Evolutionary conservation across 1,140 invertebrate genomes (phyloP), one percentile per base, ranked within the genome.

Genomic region (Oscheius sp.): DNA sequence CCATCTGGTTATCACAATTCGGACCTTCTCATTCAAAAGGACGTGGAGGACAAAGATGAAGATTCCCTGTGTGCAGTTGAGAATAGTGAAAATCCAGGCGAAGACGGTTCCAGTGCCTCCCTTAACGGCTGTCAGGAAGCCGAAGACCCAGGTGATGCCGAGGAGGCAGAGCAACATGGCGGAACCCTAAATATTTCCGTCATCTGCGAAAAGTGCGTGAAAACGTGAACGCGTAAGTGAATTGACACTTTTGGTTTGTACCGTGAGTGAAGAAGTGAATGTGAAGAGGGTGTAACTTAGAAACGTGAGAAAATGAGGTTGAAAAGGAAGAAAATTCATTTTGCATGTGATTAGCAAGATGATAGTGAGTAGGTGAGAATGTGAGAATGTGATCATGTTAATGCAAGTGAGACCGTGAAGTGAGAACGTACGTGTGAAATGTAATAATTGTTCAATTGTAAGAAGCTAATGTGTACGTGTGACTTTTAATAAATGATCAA

Each of bases 31-130:
- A 87, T 96, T 95, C 85, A 92, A 91, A 82, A 96, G 87, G 84
- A 93, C 96, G 86, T 95, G 93, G 86, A 95, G 94, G 74, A 93
- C 88, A 87, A 96, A 95, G 81, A 96, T 95, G 87, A 95, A 94
- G 75, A 95, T 87, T 77, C 94, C 94, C 87, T 80, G 73, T 38
- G 95, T 87, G 31, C 91, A 92, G 87, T 96, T 96, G 68, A 95
- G 88, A 75, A 92, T 89, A n/a, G 93, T 92, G 88, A 96, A 96
- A 68, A 93, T 88, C 85, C 95, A 96, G 18, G 93, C 93, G 36
- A 79, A 75, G 0, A 77, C 78, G 0, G 79, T 71, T 29, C 73
- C 75, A 88, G 93, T 74, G 1, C 63, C 90, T 58, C 89, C 88
- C 31, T 92, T 88, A 0, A 91, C 89, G 85, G 92, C 90, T 84